These are phyloP conservation scores for Butorides virescens DNA, from an alignment of 2,113 vertebrate species.

Conservation along the genomic window DNA sequence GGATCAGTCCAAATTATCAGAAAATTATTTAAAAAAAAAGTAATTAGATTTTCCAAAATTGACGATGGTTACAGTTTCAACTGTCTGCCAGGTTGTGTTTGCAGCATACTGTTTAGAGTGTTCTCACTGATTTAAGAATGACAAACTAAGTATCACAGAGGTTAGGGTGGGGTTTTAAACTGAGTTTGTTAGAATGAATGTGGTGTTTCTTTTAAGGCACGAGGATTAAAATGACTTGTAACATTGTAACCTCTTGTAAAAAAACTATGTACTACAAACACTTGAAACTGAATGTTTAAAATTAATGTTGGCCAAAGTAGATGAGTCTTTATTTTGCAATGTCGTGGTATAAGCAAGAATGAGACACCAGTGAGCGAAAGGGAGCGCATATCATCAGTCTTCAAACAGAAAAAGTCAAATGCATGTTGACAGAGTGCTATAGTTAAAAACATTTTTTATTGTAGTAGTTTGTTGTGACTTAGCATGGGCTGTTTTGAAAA, in stretches of 20 bases:
- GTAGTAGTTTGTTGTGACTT: background rate
- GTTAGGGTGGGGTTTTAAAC: background rate
- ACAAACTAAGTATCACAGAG: background rate
- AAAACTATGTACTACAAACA: fast-evolving
- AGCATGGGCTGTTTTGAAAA: background rate
- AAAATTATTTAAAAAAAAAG: background rate
- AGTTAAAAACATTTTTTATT: background rate
- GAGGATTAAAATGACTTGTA: background rate
- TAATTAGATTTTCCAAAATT: background rate
- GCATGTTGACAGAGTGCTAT: background rate
- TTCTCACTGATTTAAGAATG: background rate
- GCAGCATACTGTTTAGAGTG: background rate
- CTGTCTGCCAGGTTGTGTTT: background rate
- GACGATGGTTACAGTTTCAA: background rate
- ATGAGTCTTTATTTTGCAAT: background rate
- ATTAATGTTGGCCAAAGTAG: background rate
- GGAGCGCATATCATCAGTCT: background rate
- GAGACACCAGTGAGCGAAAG: background rate
- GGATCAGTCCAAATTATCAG: background rate
- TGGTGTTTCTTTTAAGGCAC: background rate
- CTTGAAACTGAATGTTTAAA: background rate
- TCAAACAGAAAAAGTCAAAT: background rate
- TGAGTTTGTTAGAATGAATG: background rate
- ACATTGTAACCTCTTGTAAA: background rate
- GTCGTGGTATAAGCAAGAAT: background rate